Evolutionary conservation across 2,797 vertebrate species (phyloP).

Genomic region (Xenops minutus): DNA sequence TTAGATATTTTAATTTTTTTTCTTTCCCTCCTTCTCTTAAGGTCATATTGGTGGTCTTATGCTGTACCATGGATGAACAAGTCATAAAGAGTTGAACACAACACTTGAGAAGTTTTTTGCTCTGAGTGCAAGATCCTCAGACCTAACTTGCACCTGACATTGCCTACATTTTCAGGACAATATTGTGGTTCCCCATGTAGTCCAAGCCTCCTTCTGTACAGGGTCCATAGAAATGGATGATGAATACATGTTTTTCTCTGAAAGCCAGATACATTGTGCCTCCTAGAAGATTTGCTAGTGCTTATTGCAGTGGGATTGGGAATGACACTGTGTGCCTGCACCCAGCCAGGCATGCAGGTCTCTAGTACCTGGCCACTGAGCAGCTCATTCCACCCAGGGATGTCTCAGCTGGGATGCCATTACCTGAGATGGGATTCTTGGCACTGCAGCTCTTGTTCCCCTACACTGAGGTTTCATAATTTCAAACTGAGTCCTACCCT

Average conservation of each 20-base stretch:
- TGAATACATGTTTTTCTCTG: background rate
- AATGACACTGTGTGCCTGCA: background rate
- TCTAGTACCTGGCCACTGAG: background rate
- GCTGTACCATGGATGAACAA: background rate
- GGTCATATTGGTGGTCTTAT: background rate
- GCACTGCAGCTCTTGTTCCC: background rate
- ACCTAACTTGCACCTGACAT: background rate
- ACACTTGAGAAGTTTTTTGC: background rate
- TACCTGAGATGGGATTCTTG: rapidly evolving
- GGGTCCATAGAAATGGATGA: background rate
- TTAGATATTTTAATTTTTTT: background rate
- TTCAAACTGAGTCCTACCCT: background rate
- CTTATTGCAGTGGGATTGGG: background rate
- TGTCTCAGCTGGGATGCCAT: background rate
- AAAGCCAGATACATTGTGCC: background rate
- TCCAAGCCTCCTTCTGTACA: background rate
- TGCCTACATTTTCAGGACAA: background rate
- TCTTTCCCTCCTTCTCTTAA: background rate
- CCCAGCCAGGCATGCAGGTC: background rate
- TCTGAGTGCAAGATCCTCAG: background rate
- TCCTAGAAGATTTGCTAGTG: background rate
- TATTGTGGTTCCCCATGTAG: background rate
- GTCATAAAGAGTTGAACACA: background rate
- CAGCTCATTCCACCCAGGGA: background rate
- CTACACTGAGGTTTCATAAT: background rate